These are phyloP conservation scores for Drosophila putrida DNA, from an alignment of 2,888 invertebrate species.

Conservation along the genomic window DNA sequence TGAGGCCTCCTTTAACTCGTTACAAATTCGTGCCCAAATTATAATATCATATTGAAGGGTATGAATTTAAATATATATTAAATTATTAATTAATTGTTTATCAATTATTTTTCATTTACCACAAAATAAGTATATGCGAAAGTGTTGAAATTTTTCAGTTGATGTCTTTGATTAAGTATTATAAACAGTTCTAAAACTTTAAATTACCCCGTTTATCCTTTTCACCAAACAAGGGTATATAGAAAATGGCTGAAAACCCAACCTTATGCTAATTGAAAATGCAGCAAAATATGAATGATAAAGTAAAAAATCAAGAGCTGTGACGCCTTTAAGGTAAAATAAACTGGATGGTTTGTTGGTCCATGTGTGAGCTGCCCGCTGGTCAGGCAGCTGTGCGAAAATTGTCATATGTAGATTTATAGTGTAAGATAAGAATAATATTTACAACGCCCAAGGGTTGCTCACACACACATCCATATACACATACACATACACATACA, in stretches of 20 bases:
- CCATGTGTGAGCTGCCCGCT: slow-evolving; percentile 40
- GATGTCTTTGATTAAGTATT: not conserved
- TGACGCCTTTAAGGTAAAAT: slow-evolving; percentile 37
- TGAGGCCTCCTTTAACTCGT: too few relatives aligned
- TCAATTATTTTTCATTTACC: too few relatives aligned
- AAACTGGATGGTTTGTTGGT: slow-evolving; percentile 13
- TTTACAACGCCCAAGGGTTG: slow-evolving; percentile 76
- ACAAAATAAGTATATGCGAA: too few relatives aligned
- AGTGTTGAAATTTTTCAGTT: too few relatives aligned
- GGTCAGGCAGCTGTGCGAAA: slow-evolving; percentile 65
- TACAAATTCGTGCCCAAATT: too few relatives aligned
- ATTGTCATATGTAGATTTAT: slow-evolving; percentile 83
- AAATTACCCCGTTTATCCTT: not conserved
- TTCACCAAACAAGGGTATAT: not conserved
- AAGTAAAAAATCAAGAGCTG: slow-evolving; percentile 4
- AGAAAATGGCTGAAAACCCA: not conserved
- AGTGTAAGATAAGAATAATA: slow-evolving; percentile 78
- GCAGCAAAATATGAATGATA: slow-evolving; percentile 4
- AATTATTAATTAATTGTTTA: too few relatives aligned
- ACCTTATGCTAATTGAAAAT: slow-evolving; percentile 17
- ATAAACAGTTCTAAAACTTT: not conserved
- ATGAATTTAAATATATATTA: too few relatives aligned
- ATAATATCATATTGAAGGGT: too few relatives aligned
- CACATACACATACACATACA: slow-evolving; percentile 6
- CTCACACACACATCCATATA: slow-evolving; percentile 28